Evolutionary conservation across 2,113 vertebrate genomes (phyloP).

Genomic region (Bostrychus sinensis): DNA sequence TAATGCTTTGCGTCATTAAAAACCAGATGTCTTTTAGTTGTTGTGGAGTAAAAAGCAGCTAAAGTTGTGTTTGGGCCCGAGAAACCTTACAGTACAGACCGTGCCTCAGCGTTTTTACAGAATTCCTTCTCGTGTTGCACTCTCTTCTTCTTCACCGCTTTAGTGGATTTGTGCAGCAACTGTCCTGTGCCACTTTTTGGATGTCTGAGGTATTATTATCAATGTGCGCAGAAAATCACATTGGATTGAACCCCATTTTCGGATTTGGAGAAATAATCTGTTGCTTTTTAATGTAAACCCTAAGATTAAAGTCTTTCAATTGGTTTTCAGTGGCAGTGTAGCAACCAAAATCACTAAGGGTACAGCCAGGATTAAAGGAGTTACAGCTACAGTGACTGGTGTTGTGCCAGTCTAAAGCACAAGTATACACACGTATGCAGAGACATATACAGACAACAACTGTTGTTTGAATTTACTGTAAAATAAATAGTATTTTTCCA

Average conservation of each 20-base stretch:
- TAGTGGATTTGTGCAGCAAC: slow-evolving; percentile 31
- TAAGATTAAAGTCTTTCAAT: no score
- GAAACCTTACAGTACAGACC: slow-evolving; percentile 28
- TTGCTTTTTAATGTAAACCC: neutral
- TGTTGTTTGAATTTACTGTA: no score
- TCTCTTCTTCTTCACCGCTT: slow-evolving; percentile 10
- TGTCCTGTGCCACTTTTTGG: slow-evolving; percentile 2
- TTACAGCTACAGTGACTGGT: no score
- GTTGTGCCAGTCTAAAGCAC: no score
- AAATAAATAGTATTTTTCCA: no score
- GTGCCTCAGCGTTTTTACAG: slow-evolving; percentile 16
- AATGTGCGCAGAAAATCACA: neutral
- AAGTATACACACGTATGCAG: no score
- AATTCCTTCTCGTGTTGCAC: slow-evolving; percentile 6
- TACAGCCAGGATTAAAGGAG: no score
- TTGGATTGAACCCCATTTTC: neutral
- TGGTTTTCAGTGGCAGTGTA: no score
- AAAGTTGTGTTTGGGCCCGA: slow-evolving; percentile 40
- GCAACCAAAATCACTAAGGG: no score
- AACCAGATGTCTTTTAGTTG: slow-evolving; percentile 27
- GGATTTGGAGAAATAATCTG: neutral
- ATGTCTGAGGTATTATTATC: slow-evolving; percentile 3
- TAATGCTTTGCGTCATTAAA: slow-evolving; percentile 19
- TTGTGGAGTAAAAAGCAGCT: slow-evolving; percentile 20
- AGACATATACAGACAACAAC: no score